These are phyloP conservation scores for Procambarus clarkii DNA, from an alignment of 1,140 invertebrate species.

Conservation along the genomic window DNA sequence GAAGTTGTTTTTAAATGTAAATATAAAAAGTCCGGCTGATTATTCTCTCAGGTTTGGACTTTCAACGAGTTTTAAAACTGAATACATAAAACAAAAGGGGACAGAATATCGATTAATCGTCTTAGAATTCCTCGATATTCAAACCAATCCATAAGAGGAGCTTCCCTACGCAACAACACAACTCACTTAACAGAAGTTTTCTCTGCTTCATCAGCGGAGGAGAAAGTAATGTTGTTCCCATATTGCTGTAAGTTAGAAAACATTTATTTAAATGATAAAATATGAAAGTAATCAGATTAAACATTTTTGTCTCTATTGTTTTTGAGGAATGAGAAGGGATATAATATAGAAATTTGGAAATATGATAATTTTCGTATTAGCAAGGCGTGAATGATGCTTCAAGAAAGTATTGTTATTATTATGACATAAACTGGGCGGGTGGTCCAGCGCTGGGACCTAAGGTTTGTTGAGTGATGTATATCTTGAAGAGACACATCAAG, in stretches of 20 bases:
- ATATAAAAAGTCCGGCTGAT: neutral
- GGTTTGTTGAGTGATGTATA: too few relatives aligned
- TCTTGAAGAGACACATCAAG: too few relatives aligned
- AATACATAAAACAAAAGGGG: neutral
- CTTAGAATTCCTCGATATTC: conserved; percentile 1
- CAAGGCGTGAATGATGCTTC: too few relatives aligned
- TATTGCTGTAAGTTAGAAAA: conserved; percentile 73
- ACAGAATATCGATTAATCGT: neutral
- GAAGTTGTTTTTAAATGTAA: neutral
- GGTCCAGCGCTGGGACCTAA: too few relatives aligned
- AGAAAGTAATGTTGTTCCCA: neutral
- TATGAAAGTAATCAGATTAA: too few relatives aligned
- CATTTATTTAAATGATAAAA: neutral
- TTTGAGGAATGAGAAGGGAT: too few relatives aligned
- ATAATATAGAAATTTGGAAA: too few relatives aligned
- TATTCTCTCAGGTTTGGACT: conserved; percentile 3
- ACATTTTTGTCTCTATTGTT: too few relatives aligned
- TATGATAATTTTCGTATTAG: too few relatives aligned
- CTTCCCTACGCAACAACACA: neutral
- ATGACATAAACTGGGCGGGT: too few relatives aligned
- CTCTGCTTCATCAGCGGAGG: neutral
- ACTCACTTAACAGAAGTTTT: conserved; percentile 1
- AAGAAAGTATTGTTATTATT: too few relatives aligned
- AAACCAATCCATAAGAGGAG: neutral
- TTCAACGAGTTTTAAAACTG: neutral